Base-by-base conservation (phyloP, 2,888 invertebrate genomes). In the Epinotia demarniana region DNA sequence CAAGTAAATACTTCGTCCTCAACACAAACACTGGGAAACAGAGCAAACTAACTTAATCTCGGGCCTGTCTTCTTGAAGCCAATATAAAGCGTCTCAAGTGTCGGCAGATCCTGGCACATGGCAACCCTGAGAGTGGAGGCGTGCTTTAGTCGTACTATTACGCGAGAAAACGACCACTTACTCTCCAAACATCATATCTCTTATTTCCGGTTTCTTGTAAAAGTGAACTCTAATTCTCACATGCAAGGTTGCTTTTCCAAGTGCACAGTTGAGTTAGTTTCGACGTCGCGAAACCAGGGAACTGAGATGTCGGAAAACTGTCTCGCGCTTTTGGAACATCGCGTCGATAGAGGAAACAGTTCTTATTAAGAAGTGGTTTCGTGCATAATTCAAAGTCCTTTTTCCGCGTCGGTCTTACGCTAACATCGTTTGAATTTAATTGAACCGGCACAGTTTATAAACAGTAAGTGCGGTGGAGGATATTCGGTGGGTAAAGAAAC, bases 331-430 rank as follows among this genome's bases (percentile, higher is more conserved):
- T 77, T 78, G 74, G 75, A 73, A 81, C 78, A 77, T 80, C 78
- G 73, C 79, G 80, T 78, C 82, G 81, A 83, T 82, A 75, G 79
- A 73, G 78, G 75, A 61, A 77, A 77, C 80, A 76, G 72, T 76
- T 78, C 78, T 78, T 77, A 75, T 80, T 79, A 79, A 78, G 79
- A 79, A 76, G 78, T 63, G 67, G 70, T 62, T 70, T 60, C 46
- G 27, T 75, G 75, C 60, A 75, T 72, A 72, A 67, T 72, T 75
- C 60, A 67, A 68, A 53, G 23, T 62, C 61, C 70, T 62, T 62
- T 70, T 62, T 62, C 70, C 13, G 18, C 13, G 53, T n/a, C 11
- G 39, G 27, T n/a, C n/a, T 12, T n/a, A 39, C 43, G 43, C n/a
- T 43, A n/a, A 6, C 23, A 60, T 16, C 11, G 43, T 69, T 69